Base-by-base conservation (phyloP, 92 coral and sea anemone genomes). In the Anthopleura xanthogrammica region DNA sequence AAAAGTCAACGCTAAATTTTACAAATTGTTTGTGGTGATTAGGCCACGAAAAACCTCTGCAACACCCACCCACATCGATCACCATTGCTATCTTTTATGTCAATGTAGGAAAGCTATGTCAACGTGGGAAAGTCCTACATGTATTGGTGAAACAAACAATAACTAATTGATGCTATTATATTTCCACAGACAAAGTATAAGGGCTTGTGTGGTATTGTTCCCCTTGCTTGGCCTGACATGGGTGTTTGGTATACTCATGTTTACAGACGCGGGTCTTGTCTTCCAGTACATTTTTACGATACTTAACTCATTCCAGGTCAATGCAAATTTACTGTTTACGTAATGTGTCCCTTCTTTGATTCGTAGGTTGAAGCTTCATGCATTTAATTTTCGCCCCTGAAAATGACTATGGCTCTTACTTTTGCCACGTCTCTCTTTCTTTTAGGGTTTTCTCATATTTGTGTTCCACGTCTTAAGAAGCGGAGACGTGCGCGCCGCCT, bases 241-340 rank as follows among this genome's bases (percentile, higher is more conserved):
- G 95, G 83, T 92, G 75, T 89, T 92, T 84, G 85, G 93, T 72
- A 40, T 92, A 19, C 78, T 92, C 24, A 78, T 70, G 75, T 84
- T 92, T 16, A 83, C 88, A 1, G 81, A 81, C n/a, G 86, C 89
- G 20, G 85, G 87, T 23, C 77, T 92, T 41, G 92, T 29, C 50
- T 72, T 89, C 66, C 90, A 92, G 79, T 92, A 92, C 71, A 86
- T 92, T 86, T 92, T 92, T 42, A 92, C 89, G 19, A 89, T 89
- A 48, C 71, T 92, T 19, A 92, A 92, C 84, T 92, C 95, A 0
- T 77, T 92, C 3, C 95, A 89, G 93, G 93, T 92, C 79, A 73
- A 58, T 77, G 78, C 40, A 39, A 36, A 4, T 40, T 75, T 75
- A 10, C 50, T 46, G 50, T 46, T 8, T 8, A 12, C 2, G 7